A percentile compares a stretch with the other conserved stretches of the same genome.
Evolutionary conservation across 2,888 invertebrate genomes (phyloP).

Genomic region (Strigamia transsilvanica): DNA sequence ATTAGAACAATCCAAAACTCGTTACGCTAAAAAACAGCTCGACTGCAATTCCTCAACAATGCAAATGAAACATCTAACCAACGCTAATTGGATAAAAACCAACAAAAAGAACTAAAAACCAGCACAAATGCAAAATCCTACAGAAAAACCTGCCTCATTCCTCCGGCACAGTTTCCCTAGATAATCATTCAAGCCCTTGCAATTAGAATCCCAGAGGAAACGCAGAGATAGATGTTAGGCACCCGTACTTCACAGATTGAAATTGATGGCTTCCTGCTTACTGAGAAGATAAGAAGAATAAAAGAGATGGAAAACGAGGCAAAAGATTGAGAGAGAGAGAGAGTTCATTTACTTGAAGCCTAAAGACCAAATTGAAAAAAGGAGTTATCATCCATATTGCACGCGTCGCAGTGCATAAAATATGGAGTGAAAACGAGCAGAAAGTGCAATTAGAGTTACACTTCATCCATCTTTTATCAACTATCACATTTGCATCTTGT

Average conservation of each 20-base stretch:
- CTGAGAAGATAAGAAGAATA: not conserved
- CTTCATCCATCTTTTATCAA: conserved; percentile 23
- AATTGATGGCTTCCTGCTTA: conserved; percentile 31
- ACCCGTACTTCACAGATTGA: not conserved
- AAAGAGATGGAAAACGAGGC: not conserved
- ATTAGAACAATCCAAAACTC: too few species aligned
- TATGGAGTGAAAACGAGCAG: not conserved
- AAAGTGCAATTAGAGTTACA: conserved; percentile 24
- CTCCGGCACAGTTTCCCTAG: not conserved
- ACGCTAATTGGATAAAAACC: too few species aligned
- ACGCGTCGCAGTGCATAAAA: conserved; percentile 14
- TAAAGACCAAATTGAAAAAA: not conserved
- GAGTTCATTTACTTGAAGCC: not conserved
- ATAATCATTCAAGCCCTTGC: not conserved
- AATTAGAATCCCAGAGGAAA: conserved; percentile 34
- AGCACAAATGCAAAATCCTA: too few species aligned
- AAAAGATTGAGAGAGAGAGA: not conserved
- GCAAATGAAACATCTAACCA: too few species aligned
- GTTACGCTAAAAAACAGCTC: too few species aligned
- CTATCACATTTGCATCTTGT: conserved; percentile 5
- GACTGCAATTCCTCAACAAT: too few species aligned
- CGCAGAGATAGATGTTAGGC: not conserved
- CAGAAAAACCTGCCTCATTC: too few species aligned
- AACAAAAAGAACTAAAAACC: too few species aligned
- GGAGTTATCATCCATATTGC: not conserved